phyloP scores from a whole-genome alignment of 2,888 invertebrate genomes.

The Cybosia mesomella region DNA sequence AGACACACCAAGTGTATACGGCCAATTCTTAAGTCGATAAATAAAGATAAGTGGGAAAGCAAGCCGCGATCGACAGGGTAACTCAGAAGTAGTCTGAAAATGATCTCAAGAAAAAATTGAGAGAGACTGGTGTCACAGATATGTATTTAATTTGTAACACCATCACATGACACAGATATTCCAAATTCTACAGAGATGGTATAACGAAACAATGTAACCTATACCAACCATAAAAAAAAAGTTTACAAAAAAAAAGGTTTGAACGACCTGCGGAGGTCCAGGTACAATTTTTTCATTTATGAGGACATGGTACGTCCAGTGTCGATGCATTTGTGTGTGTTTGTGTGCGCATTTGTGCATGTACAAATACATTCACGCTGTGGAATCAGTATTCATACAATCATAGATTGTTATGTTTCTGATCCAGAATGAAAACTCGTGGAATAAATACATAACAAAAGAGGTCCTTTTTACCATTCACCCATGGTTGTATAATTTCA shows the following conservation, averaged over 20 bases:
- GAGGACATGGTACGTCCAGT: not conserved
- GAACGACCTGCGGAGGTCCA: not conserved
- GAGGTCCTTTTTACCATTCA: too few species aligned
- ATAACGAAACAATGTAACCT: not conserved
- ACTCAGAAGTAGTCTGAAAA: too few species aligned
- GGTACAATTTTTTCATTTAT: not conserved
- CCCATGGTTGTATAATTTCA: too few species aligned
- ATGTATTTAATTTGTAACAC: not conserved
- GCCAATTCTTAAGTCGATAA: too few species aligned
- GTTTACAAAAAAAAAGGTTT: not conserved
- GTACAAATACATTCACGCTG: not conserved
- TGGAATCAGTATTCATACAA: too few species aligned
- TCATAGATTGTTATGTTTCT: too few species aligned
- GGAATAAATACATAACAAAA: too few species aligned
- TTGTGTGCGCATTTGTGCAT: not conserved
- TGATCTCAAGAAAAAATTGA: too few species aligned
- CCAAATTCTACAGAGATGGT: not conserved
- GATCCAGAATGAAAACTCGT: too few species aligned
- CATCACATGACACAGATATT: not conserved
- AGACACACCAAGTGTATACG: too few species aligned
- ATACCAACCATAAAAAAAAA: not conserved
- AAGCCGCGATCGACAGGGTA: not conserved
- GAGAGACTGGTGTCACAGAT: not conserved
- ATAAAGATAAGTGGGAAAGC: too few species aligned
- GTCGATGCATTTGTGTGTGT: not conserved